Percentiles rank a stretch among this genome's conserved stretches.
Conservation (phyloP, 1,140 invertebrate genomes). For the Euwallacea fornicatus region DNA sequence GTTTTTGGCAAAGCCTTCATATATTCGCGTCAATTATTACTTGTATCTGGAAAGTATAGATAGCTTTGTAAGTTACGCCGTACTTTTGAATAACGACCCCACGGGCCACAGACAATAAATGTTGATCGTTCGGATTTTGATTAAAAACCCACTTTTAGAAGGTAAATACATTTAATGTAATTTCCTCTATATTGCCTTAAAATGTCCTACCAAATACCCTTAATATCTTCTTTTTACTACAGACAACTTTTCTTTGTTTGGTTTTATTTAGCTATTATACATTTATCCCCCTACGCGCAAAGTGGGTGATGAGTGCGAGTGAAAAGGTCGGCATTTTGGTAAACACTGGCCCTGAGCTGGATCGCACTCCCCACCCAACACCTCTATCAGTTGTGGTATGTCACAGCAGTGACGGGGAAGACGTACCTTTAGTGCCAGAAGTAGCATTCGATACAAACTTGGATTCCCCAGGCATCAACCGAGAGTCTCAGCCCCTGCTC, state of each 20-base stretch:
- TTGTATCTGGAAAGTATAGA: too few species aligned
- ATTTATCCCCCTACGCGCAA: not conserved
- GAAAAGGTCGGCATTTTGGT: slow-evolving; percentile 51
- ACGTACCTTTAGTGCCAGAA: slow-evolving; percentile 68
- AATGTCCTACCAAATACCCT: too few species aligned
- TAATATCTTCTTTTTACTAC: too few species aligned
- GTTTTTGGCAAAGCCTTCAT: not conserved
- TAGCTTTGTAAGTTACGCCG: too few species aligned
- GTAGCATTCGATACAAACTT: slow-evolving; percentile 66
- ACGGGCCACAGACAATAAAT: too few species aligned
- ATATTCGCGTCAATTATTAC: not conserved
- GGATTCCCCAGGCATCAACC: slow-evolving; percentile 74
- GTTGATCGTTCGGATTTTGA: too few species aligned
- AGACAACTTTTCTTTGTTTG: too few species aligned
- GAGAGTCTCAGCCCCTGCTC: slow-evolving; percentile 87
- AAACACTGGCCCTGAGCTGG: slow-evolving; percentile 43
- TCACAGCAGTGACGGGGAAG: slow-evolving; percentile 56
- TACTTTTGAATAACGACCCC: too few species aligned
- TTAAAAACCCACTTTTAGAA: too few species aligned
- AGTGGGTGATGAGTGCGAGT: slow-evolving; percentile 51
- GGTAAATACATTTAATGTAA: too few species aligned
- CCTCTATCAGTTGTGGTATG: slow-evolving; percentile 46
- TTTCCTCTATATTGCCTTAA: too few species aligned
- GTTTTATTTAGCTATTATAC: not conserved
- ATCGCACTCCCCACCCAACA: slow-evolving; percentile 45